Percentiles rank a stretch among this genome's conserved stretches.
Conservation (phyloP, 30 jellyfish, hydroid and myxozoan species). For the Pseudorhiza aurosa region DNA sequence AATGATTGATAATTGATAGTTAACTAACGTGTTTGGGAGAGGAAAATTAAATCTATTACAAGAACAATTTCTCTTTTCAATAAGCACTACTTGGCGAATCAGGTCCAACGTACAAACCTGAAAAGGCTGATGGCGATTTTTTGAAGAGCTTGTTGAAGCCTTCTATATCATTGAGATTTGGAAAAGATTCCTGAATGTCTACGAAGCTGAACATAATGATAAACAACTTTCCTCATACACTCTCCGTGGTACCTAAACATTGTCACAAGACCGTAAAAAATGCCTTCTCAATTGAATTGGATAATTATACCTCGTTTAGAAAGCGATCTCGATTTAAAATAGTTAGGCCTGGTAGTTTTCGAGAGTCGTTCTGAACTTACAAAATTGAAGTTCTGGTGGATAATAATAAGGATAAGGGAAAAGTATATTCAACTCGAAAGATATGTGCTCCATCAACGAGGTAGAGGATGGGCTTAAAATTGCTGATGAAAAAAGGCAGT, state of each 20-base stretch:
- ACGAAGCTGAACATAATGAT: conserved; percentile 63
- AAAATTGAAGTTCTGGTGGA: no score
- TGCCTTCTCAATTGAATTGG: not conserved
- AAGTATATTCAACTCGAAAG: no score
- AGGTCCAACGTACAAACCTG: conserved; percentile 26
- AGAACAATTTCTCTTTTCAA: no score
- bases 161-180: conserved; percentile 80
- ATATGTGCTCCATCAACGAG: conserved; percentile 60
- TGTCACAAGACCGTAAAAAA: conserved; percentile 7
- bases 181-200: conserved; percentile 75
- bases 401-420: no score
- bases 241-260: not conserved
- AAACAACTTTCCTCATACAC: not conserved
- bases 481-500: not conserved
- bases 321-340: no score
- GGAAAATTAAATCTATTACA: no score
- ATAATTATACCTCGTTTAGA: not conserved
- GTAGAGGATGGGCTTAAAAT: conserved; percentile 37
- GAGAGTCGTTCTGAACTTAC: no score
- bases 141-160: conserved; percentile 58
- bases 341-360: no score
- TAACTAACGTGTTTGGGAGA: no score
- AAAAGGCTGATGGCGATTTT: conserved; percentile 41
- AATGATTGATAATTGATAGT: no score
- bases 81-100: no score